Conservation (phyloP, 2,113 vertebrate genomes). For the Neolamprologus fasciatus region DNA sequence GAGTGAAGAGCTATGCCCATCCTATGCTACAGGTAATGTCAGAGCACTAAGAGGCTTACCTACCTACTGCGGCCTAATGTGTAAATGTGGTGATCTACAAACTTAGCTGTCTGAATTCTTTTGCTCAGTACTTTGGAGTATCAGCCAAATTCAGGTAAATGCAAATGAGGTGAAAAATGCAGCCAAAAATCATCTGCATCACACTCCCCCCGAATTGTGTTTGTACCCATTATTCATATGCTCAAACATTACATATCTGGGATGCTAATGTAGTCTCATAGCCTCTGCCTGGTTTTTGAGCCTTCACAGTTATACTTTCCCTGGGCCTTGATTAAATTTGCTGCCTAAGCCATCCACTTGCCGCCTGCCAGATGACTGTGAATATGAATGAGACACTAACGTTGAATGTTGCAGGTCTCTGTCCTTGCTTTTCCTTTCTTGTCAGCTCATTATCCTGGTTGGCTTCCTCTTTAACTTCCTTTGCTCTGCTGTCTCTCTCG, state of each 20-base stretch:
- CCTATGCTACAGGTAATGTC: background rate
- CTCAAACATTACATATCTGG: slow-evolving; percentile 11
- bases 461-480: slow-evolving; percentile 23
- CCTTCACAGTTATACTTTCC: background rate
- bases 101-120: background rate
- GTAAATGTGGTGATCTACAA: background rate
- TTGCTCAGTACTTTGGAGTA: background rate
- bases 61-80: background rate
- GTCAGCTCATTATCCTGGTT: slow-evolving; percentile 42
- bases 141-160: background rate
- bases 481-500: background rate
- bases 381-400: slow-evolving; percentile 54
- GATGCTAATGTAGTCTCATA: slow-evolving; percentile 36
- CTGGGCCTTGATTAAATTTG: slow-evolving; percentile 57
- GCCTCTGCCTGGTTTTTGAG: slow-evolving; percentile 27
- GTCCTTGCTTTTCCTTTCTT: slow-evolving; percentile 45
- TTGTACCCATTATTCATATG: slow-evolving; percentile 13
- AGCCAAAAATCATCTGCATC: background rate
- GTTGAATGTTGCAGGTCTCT: slow-evolving; percentile 36
- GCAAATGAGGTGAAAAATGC: background rate
- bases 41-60: background rate
- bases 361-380: slow-evolving; percentile 45
- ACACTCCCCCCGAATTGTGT: background rate
- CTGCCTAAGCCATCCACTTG: slow-evolving; percentile 17
- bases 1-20: background rate